Evolutionary conservation across 2,113 vertebrate species (phyloP), one percentile per base, ranked within the genome.

Genomic region (Nansenia antarctica): DNA sequence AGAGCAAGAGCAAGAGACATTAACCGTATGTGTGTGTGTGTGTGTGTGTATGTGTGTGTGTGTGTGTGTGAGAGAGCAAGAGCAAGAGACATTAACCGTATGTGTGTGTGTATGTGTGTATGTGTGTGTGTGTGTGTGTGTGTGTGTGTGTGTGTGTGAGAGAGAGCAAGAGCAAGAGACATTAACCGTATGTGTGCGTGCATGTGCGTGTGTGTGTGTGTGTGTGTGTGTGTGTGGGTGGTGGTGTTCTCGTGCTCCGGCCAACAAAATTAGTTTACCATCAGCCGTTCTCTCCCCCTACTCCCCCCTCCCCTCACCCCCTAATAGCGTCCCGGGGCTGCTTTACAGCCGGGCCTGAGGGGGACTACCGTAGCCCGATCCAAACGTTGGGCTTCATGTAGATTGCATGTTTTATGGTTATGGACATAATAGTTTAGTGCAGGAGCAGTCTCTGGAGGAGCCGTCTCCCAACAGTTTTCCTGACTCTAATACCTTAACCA

Each of bases 261-360:
- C 92, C 88, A 91, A 82, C 89, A 62, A 74, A 94, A 95, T 94
- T 92, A 87, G 90, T 95, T 95, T 94, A 92, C 92, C 94, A 93
- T 92, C 91, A 92, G 82, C 83, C 85, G 75, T 68, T 15, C 29
- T 20, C 39, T n/a, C 31, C 32, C 32, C 11, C 18, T 15, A 11
- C 26, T 14, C 42, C 42, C n/a, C 42, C 53, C 2, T 29, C 14
- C 53, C 14, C 74, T 42, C 26, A 9, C 37, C 22, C 72, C 65
- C 75, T 85, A 86, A 88, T 82, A 84, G 80, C 63, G 58, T 73
- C 75, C 78, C 70, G 32, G 82, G 78, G 72, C 69, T n/a, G 54
- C 87, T 88, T 90, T 87, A 88, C 78, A 70, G 85, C 78, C 15
- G 54, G 66, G 65, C 86, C 78, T 79, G 42, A 20, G 81, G 84